Evolutionary conservation across 2,888 invertebrate genomes (phyloP).

Genomic region (Tupiocoris notatus): DNA sequence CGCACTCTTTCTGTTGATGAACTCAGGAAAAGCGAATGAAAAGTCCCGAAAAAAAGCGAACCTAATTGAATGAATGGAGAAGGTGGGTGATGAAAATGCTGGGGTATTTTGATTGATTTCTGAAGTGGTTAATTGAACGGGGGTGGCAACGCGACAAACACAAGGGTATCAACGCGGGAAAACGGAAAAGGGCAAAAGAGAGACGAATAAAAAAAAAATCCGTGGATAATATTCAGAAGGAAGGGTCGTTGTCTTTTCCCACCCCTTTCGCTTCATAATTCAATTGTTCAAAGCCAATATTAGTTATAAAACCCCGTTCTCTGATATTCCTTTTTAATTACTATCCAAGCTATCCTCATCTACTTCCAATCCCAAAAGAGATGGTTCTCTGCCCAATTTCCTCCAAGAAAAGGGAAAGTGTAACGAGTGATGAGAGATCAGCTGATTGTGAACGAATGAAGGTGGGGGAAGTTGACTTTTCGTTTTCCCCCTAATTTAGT

Average conservation of each 20-base stretch:
- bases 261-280: conserved; percentile 45
- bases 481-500: conserved; percentile 43
- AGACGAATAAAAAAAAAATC: conserved; percentile 37
- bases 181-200: conserved; percentile 10
- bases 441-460: background rate
- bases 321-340: conserved; percentile 48
- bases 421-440: background rate
- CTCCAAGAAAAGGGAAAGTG: conserved; percentile 36
- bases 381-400: conserved; percentile 43
- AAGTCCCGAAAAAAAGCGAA: conserved; percentile 18
- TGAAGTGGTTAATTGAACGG: conserved; percentile 45
- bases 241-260: conserved; percentile 14
- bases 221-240: conserved; percentile 43
- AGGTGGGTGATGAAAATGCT: background rate
- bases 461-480: conserved; percentile 27
- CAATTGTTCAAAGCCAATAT: conserved; percentile 48
- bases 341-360: conserved; percentile 32
- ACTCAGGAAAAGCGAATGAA: conserved; percentile 34
- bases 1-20: conserved; percentile 39
- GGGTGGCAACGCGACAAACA: conserved; percentile 37
- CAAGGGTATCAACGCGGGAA: conserved; percentile 28
- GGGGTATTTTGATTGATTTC: conserved; percentile 46
- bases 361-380: conserved; percentile 6
- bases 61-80: conserved; percentile 25
- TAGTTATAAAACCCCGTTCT: conserved; percentile 46